A percentile compares a stretch with the other conserved stretches of the same genome.
These are phyloP conservation scores for Ephydatia muelleri DNA, from an alignment of 37 sponge, comb jelly and placozoan species.

Conservation along the genomic window DNA sequence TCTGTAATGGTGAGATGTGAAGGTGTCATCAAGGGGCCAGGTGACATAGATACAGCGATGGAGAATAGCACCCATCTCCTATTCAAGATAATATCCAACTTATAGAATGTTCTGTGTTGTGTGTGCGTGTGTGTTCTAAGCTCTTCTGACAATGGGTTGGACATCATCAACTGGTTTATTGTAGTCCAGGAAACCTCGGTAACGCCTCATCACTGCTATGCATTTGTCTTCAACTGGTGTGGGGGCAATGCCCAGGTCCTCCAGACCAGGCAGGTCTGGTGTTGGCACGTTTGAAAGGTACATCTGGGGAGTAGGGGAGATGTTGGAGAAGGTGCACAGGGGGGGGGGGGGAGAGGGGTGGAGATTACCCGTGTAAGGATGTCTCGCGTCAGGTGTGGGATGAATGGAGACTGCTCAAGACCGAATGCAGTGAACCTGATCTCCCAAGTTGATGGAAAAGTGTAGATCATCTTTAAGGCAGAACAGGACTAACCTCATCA, in stretches of 20 bases:
- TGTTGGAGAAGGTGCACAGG: background rate
- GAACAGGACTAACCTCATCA: conserved; percentile 31
- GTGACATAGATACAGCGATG: background rate
- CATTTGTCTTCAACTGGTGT: conserved; percentile 70
- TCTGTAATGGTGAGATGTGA: background rate
- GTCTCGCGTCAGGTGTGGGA: conserved; percentile 84
- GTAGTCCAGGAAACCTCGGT: conserved; percentile 66
- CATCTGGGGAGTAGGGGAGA: conserved; percentile 34
- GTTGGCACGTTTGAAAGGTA: conserved; percentile 74
- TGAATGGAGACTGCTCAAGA: conserved; percentile 75
- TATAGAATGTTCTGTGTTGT: background rate
- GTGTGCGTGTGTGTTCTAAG: background rate
- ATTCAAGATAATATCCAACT: background rate
- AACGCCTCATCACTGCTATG: conserved; percentile 67
- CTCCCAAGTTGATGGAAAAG: background rate
- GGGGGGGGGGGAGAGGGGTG: background rate
- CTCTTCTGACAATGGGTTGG: conserved; percentile 13
- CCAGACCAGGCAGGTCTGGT: conserved; percentile 78
- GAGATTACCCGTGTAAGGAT: conserved; percentile 73
- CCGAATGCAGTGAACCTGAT: conserved; percentile 55
- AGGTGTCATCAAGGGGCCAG: background rate
- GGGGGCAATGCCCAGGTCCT: conserved; percentile 88
- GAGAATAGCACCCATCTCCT: background rate
- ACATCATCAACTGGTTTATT: conserved; percentile 76
- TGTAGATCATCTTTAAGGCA: background rate